Evolutionary conservation across 2,888 invertebrate species (phyloP).

Genomic region (Dicranocentrus wangi): DNA sequence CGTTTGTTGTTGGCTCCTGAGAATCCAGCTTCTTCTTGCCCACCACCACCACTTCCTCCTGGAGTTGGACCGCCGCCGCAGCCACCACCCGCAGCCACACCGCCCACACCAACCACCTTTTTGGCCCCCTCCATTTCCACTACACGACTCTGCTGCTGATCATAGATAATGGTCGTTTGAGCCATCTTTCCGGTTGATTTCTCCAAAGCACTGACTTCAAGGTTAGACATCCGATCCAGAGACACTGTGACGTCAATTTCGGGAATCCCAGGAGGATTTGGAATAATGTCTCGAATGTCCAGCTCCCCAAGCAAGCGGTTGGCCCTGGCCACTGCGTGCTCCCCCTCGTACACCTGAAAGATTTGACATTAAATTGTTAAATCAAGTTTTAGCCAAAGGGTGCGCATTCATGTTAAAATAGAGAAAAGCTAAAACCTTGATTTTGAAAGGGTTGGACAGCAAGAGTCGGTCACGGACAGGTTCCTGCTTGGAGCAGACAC

Average conservation of each 20-base stretch:
- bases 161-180: conserved; percentile 89
- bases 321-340: conserved; percentile 91
- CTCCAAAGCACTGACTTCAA: conserved; percentile 78
- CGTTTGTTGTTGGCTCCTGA: conserved; percentile 79
- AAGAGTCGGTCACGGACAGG: too few species aligned
- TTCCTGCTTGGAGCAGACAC: conserved; percentile 95
- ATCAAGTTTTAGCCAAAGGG: too few species aligned
- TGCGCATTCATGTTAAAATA: too few species aligned
- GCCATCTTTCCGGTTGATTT: conserved; percentile 85
- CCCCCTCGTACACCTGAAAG: conserved; percentile 86
- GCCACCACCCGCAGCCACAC: conserved; percentile 75
- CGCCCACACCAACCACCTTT: conserved; percentile 89
- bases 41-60: neutral
- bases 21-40: too few species aligned
- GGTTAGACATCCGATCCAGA: conserved; percentile 91
- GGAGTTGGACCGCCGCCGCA: too few species aligned
- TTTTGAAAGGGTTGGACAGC: too few species aligned
- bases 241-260: too few species aligned
- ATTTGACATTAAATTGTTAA: too few species aligned
- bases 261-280: conserved; percentile 83
- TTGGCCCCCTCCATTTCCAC: conserved; percentile 87
- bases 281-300: conserved; percentile 82
- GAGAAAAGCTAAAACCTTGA: too few species aligned
- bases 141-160: conserved; percentile 89
- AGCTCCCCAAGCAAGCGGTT: conserved; percentile 82